These are phyloP conservation scores for Hydrotaea cyrtoneurina DNA, from an alignment of 2,888 invertebrate genomes.

Conservation along the genomic window DNA sequence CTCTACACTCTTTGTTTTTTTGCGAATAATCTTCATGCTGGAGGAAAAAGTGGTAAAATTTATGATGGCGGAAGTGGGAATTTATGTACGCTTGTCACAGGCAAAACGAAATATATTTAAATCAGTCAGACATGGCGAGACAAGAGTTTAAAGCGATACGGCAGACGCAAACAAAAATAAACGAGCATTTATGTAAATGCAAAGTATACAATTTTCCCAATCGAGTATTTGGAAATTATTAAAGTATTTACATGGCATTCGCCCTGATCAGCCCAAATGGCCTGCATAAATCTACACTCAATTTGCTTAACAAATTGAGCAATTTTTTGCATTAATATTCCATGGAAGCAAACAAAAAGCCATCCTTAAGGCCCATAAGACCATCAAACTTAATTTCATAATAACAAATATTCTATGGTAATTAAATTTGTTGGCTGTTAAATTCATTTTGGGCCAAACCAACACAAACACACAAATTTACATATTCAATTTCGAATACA, in stretches of 20 bases:
- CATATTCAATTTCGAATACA: no score
- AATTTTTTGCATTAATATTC: no score
- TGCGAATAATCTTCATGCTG: not conserved
- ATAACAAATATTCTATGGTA: not conserved
- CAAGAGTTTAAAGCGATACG: not conserved
- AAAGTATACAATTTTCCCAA: no score
- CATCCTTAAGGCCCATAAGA: no score
- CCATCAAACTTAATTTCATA: no score
- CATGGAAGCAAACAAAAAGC: no score
- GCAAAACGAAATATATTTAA: not conserved
- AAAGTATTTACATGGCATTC: no score
- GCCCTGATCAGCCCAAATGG: no score
- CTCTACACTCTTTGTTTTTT: not conserved
- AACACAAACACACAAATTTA: no score
- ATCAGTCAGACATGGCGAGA: slow-evolving; percentile 7
- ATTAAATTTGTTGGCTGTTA: slow-evolving; percentile 12
- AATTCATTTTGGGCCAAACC: not conserved
- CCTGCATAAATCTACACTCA: no score
- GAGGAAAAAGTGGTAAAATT: slow-evolving; percentile 43
- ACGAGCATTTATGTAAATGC: not conserved
- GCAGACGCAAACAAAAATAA: not conserved
- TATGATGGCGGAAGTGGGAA: slow-evolving; percentile 54
- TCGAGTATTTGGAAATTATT: not conserved
- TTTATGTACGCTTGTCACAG: slow-evolving; percentile 54
- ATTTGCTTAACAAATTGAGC: no score